These are phyloP conservation scores for Gasterosteus nipponicus DNA, from an alignment of 2,113 vertebrate species.

Conservation along the genomic window DNA sequence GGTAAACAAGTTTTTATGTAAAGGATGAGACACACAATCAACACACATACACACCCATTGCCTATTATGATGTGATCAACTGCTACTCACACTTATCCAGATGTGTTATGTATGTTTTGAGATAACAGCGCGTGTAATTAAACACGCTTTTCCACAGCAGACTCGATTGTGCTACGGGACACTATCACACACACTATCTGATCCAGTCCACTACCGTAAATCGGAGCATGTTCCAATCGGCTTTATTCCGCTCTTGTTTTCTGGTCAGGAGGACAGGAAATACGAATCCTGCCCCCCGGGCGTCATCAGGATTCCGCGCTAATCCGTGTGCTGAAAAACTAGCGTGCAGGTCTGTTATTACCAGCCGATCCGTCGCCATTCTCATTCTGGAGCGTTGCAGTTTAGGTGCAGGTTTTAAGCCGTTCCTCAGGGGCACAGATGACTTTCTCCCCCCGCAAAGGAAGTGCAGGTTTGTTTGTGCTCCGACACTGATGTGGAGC, in stretches of 20 bases:
- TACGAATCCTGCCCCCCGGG: slow-evolving; percentile 76
- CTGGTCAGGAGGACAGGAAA: slow-evolving; percentile 76
- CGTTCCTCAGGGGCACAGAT: slow-evolving; percentile 60
- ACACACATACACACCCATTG: background rate
- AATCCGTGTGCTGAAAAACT: slow-evolving; percentile 71
- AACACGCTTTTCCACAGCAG: slow-evolving; percentile 24
- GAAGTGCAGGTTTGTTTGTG: slow-evolving; percentile 50
- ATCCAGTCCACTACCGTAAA: slow-evolving; percentile 29
- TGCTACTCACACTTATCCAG: slow-evolving; percentile 12
- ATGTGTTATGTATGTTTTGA: slow-evolving; percentile 19
- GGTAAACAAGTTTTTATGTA: background rate
- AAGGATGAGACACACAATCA: background rate
- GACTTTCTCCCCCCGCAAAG: slow-evolving; percentile 36
- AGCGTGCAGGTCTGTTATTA: slow-evolving; percentile 61
- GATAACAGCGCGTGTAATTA: slow-evolving; percentile 29
- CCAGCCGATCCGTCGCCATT: slow-evolving; percentile 39
- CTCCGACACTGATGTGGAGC: slow-evolving; percentile 24
- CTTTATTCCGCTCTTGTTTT: slow-evolving; percentile 69
- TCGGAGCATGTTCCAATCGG: slow-evolving; percentile 27
- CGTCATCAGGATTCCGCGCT: slow-evolving; percentile 75
- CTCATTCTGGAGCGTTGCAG: slow-evolving; percentile 47
- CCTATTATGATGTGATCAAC: background rate
- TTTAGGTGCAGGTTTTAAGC: slow-evolving; percentile 65
- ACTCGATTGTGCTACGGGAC: slow-evolving; percentile 22
- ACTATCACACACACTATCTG: slow-evolving; percentile 44